Base-by-base conservation (phyloP, 2,888 invertebrate species). In the Chrysina gloriosa region DNA sequence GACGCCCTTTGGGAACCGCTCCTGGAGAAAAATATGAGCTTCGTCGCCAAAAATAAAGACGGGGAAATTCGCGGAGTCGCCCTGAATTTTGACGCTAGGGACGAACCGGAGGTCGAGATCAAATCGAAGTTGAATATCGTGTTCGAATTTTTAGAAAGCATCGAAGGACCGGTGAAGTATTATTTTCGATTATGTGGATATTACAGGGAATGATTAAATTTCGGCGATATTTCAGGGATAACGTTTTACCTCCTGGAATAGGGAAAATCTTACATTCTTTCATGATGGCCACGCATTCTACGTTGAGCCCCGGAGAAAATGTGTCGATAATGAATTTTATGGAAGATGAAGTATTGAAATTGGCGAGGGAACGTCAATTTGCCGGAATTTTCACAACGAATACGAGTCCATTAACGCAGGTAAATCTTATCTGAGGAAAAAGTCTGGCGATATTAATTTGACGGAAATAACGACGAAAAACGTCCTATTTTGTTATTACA, bases 341-440 rank as follows among this genome's bases (percentile, higher is more conserved):
- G 86, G 95, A 95, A 81, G 87, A 89, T 67, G 91, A 92, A 73
- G 91, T 91, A 2, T 82, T 93, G 71, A 84, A 85, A 48, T 75
- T 93, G 6, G 94, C 93, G 0, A 86, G 85, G 67, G 84, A 85
- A 1, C 87, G 88, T 64, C 83, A 87, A 4, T 95, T 91, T 80
- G 83, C 84, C 0, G 94, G 94, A 0, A 90, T 95, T 23, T 90
- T 95, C 73, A 94, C 95, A 1, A 94, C 94, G 2, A 95, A 95
- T 79, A 94, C 95, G 21, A 95, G 91, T 77, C 93, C 94, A 0
- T 84, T 95, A n/a, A 95, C 95, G 23, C 93, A 93, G 88, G 93
- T 93, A 84, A 79, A 71, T 3, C 7, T 19, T 21, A 21, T 2
- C n/a, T n/a, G n/a, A n/a, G n/a, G n/a, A n/a, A n/a, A n/a, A n/a